Percentiles rank a stretch among this genome's conserved stretches.
Evolutionary conservation across 2,888 invertebrate genomes (phyloP).

Genomic region (Heliconius erato): DNA sequence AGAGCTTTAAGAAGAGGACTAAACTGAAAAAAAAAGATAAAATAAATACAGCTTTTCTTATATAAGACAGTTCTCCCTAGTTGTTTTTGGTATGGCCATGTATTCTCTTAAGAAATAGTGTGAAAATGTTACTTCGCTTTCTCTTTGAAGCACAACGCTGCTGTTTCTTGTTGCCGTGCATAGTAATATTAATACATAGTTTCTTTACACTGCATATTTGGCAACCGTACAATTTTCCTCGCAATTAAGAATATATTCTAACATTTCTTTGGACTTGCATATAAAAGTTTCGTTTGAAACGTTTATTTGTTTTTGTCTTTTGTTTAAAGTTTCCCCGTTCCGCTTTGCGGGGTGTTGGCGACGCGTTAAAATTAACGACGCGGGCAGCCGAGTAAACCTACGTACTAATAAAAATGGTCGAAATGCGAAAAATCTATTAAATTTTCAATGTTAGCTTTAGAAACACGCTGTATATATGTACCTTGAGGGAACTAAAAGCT

Average conservation of each 20-base stretch:
- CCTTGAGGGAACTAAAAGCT: not conserved
- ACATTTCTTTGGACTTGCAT: constrained; percentile 25
- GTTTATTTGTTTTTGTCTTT: constrained; percentile 25
- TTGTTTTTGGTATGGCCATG: not conserved
- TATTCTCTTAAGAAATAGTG: constrained; percentile 7
- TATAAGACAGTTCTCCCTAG: not conserved
- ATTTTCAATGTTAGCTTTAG: constrained; percentile 31
- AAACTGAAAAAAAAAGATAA: not conserved
- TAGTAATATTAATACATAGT: constrained; percentile 15
- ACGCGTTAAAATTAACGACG: constrained; percentile 40
- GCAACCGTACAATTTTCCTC: constrained; percentile 22
- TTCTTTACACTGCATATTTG: constrained; percentile 16
- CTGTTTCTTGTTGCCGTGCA: not conserved
- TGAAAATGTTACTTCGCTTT: constrained; percentile 2
- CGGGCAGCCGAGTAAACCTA: constrained; percentile 24
- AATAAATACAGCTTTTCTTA: not conserved
- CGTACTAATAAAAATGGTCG: constrained; percentile 21
- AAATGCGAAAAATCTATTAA: constrained; percentile 32
- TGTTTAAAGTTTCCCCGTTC: constrained; percentile 27
- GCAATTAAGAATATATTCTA: constrained; percentile 29
- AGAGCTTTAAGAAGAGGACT: no score
- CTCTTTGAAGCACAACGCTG: not conserved
- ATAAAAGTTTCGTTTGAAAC: constrained; percentile 16
- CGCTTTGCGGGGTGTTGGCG: constrained; percentile 26
- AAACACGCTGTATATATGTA: not conserved